Evolutionary conservation across 2,113 vertebrate genomes (phyloP), one percentile per base, ranked within the genome.

Genomic region (Donacobius atricapilla): DNA sequence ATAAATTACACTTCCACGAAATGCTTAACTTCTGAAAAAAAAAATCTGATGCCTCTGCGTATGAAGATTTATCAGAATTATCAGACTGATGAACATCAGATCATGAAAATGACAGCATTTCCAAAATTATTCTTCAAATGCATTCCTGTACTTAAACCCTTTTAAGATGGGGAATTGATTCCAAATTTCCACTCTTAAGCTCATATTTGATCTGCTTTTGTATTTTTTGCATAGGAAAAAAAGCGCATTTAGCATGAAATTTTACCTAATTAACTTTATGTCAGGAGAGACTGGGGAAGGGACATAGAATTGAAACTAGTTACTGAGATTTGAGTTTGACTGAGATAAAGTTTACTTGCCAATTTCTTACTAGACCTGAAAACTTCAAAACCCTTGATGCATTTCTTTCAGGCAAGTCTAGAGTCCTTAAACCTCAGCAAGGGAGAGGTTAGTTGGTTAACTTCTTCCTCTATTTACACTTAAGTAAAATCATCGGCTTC

Each of bases 131-230:
- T 90, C 81, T 78, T 92, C 73, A 95, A 77, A 92, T 80, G 39
- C 30, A 44, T 87, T 85, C 75, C 64, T 53, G 35, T 73, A 88
- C 30, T 94, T 91, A 92, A 66, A 72, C 35, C 24, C 75, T 96
- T 89, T 83, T 89, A 93, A 87, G n/a, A 85, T 79, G 42, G 57
- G 19, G n/a, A 90, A 88, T n/a, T 57, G 54, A 90, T 72, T 95
- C 66, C 61, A 89, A 89, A 69, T 85, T 92, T 93, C 68, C 37
- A 86, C 82, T 86, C 45, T 63, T 63, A 94, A 83, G 64, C 39
- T 87, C 50, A 69, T 45, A 93, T 83, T 95, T 83, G 44, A 91
- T 76, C 87, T 96, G 95, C 85, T 95, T 96, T 89, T 91, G 35
- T 70, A 77, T 80, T 87, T 95, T 96, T 96, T 93, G 54, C 53